A percentile compares a stretch with the other conserved stretches of the same genome.
phyloP scores from a whole-genome alignment of 2,113 vertebrate genomes.

The Salvelinus alpinus region DNA sequence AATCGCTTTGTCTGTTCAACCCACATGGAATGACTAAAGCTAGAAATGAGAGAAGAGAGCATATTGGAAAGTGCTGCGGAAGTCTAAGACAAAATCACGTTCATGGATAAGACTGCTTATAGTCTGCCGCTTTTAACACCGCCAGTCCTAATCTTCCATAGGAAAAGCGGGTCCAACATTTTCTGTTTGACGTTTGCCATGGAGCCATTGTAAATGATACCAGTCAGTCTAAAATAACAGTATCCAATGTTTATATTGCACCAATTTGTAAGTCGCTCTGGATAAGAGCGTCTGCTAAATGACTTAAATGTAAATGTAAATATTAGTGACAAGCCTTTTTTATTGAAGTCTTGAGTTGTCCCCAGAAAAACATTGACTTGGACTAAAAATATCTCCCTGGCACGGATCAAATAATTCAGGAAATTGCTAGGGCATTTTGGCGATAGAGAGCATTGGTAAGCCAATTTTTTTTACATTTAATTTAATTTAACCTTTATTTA shows the following conservation, averaged over 20 bases:
- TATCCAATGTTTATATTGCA: constrained; percentile 55
- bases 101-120: background rate
- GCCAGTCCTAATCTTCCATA: background rate
- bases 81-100: too few species aligned
- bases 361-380: constrained; percentile 36
- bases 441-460: background rate
- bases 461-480: too few species aligned
- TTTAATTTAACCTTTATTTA: too few species aligned
- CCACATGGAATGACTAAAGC: constrained; percentile 16
- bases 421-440: constrained; percentile 1
- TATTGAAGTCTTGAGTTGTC: constrained; percentile 50
- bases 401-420: background rate
- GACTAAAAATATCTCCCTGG: background rate
- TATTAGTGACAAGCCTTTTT: constrained; percentile 60
- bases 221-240: constrained; percentile 40
- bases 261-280: too few species aligned
- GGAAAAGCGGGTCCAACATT: constrained; percentile 12
- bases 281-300: too few species aligned
- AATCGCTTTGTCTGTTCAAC: constrained; percentile 6
- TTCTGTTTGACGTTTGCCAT: constrained; percentile 28
- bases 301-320: too few species aligned
- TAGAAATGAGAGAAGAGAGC: background rate
- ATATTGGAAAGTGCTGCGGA: background rate
- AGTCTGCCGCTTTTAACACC: background rate
- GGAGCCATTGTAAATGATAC: constrained; percentile 35